phyloP scores from a whole-genome alignment of 2,113 vertebrate genomes.

The Rynchops niger region DNA sequence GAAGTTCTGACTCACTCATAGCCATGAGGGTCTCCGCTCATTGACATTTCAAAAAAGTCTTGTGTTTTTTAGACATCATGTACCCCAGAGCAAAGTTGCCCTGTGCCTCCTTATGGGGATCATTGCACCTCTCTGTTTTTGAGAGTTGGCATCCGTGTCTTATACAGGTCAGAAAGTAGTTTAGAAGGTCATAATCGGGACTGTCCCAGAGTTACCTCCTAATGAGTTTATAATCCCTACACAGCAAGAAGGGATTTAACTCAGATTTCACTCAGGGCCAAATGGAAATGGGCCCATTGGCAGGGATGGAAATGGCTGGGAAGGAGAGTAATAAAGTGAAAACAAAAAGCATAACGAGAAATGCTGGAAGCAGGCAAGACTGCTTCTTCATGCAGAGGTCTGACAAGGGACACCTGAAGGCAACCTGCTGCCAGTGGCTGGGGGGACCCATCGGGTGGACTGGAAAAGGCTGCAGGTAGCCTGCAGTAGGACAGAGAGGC shows the following conservation, averaged over 20 bases:
- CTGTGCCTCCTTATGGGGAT: background rate
- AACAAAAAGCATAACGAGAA: background rate
- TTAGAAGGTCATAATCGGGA: background rate
- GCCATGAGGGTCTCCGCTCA: background rate
- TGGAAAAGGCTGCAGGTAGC: background rate
- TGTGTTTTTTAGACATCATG: background rate
- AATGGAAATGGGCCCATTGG: background rate
- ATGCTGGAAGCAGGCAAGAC: background rate
- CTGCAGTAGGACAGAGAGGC: background rate
- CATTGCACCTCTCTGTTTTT: background rate
- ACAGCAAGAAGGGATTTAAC: background rate
- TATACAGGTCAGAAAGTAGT: background rate
- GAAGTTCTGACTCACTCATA: background rate
- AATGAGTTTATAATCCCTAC: background rate
- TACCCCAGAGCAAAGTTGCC: background rate
- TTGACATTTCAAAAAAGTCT: background rate
- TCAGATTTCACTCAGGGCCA: background rate
- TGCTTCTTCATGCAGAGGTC: background rate
- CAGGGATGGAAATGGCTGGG: background rate
- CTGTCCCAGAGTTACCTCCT: background rate
- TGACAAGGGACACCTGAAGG: background rate
- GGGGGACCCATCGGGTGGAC: background rate
- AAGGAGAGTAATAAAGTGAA: background rate
- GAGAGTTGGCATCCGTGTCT: background rate
- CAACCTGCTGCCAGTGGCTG: background rate